Evolutionary conservation across 2,888 invertebrate species (phyloP), one percentile per base, ranked within the genome.

Genomic region (Branchipolynoe longqiensis): DNA sequence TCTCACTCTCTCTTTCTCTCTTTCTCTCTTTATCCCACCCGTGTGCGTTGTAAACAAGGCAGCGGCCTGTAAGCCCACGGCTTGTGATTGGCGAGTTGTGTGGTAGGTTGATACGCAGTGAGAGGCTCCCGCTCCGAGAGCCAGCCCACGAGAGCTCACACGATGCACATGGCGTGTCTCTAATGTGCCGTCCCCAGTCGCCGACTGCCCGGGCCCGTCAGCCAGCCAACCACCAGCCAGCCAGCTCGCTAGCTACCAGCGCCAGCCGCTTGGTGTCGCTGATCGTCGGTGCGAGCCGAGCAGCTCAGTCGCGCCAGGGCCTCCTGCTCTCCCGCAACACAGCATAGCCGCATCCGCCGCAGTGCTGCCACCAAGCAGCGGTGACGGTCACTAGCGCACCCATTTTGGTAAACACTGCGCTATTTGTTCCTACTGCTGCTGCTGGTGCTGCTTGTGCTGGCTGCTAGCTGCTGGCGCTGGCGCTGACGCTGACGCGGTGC

Each of bases 281-380:
- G 8, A n/a, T 25, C 14, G 28, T 1, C 28, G 28, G n/a, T 62
- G 62, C 28, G 12, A 3, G 62, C 62, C 62, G 62, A 62, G 62
- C 62, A 28, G 62, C 62, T 62, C 62, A 25, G 62, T 69, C 69
- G n/a, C 69, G 69, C 22, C 38, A 14, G 36, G 36, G 33, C 36
- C 69, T 69, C 14, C 69, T 38, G 36, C 18, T 14, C 25, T 1
- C 25, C n/a, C 22, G 56, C 56, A 56, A 25, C 56, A n/a, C 56
- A 56, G 6, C 56, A n/a, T 12, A 22, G 1, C 56, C n/a, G 56
- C 56, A 14, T 8, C 48, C 6, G 48, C 12, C 41, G n/a, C 41
- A 41, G 41, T 78, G 78, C 78, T 78, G 78, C 78, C 78, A 78
- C 48, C 78, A 22, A 25, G 48, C 28, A 31, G 41, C 41, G 18